Conservation (phyloP, 2,113 vertebrate genomes). For the Hemiprocne comata region DNA sequence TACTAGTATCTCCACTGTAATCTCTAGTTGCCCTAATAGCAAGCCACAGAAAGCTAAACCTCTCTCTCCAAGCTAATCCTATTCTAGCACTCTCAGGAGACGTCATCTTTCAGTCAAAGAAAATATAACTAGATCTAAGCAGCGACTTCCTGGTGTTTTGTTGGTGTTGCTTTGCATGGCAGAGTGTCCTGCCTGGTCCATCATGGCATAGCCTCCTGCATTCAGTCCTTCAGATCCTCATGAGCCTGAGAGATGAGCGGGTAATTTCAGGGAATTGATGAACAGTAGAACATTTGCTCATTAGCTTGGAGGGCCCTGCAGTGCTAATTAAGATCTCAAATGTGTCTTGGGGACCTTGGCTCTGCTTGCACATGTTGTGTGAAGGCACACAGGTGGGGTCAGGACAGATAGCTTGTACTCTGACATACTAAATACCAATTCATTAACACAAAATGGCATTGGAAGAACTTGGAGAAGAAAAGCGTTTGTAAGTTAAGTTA, state of each 20-base stretch:
- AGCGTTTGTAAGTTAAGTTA: background rate
- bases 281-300: background rate
- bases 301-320: background rate
- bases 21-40: background rate
- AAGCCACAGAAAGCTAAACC: background rate
- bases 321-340: background rate
- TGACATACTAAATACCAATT: background rate
- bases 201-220: background rate
- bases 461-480: background rate
- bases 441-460: background rate
- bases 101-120: fast-evolving
- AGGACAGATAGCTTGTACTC: background rate
- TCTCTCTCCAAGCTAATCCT: background rate
- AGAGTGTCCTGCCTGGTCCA: background rate
- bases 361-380: background rate
- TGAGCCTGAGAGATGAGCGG: background rate
- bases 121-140: background rate
- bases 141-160: background rate
- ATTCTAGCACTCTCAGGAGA: background rate
- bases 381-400: background rate
- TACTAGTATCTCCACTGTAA: background rate
- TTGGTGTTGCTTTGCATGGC: background rate
- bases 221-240: background rate
- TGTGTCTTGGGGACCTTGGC: background rate
- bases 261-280: background rate